These are phyloP conservation scores for Vimba vimba DNA, from an alignment of 2,113 vertebrate species.

Conservation along the genomic window DNA sequence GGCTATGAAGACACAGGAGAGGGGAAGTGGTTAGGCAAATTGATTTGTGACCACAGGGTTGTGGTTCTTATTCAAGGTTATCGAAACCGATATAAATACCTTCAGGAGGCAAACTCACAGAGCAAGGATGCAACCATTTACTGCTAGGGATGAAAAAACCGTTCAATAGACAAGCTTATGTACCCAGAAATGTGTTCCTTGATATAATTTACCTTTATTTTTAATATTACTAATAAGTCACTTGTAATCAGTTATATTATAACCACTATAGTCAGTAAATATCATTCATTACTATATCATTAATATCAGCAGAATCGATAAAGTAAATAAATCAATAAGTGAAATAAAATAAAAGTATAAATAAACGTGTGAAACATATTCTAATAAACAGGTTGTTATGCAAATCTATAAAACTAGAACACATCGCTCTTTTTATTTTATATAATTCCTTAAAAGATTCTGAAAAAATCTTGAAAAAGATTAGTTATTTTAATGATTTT, in stretches of 20 bases:
- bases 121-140: constrained; percentile 3
- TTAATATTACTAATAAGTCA: neutral
- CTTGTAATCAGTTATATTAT: neutral
- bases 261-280: neutral
- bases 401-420: neutral
- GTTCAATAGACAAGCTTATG: neutral
- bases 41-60: constrained; percentile 60
- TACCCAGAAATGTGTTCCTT: neutral
- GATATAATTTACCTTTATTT: neutral
- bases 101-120: constrained; percentile 2
- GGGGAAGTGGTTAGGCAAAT: constrained; percentile 57
- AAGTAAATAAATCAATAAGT: too few species aligned
- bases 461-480: neutral
- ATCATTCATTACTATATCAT: neutral
- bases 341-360: too few species aligned
- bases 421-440: too few species aligned
- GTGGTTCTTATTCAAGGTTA: constrained; percentile 55
- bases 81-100: constrained; percentile 36
- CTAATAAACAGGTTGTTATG: too few species aligned
- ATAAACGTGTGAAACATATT: too few species aligned
- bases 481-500: neutral
- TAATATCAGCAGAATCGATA: too few species aligned
- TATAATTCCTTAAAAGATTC: neutral
- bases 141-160: neutral
- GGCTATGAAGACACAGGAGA: constrained; percentile 59